Base-by-base conservation (phyloP, 2,888 invertebrate genomes). In the Pristionchus fissidentatus region DNA sequence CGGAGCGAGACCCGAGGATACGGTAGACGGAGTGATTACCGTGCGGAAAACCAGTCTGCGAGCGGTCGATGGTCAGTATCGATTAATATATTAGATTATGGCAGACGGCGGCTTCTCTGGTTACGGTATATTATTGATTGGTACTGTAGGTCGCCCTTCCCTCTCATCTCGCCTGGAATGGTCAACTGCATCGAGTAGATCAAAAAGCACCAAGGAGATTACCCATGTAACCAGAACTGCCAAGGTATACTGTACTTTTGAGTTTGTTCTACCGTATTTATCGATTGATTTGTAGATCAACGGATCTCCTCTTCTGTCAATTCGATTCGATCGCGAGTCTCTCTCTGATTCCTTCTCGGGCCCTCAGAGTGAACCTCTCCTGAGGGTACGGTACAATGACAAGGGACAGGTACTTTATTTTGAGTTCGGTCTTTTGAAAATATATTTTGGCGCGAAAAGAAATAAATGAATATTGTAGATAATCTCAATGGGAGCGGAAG, bases 91-190 rank as follows among this genome's bases (percentile, higher is more conserved):
- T 29, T 57, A 26, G 26, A 62, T 32, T 29, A 41, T 35, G 41
- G 26, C n/a, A 35, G 57, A 55, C 1, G n/a, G 78, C 7, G 32
- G 22, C n/a, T n/a, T n/a, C n/a, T n/a, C n/a, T n/a, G n/a, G n/a
- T n/a, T 35, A 70, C 70, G 70, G 43, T 70, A 77, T 35, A 49
- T 15, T 77, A 49, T 49, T 41, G 60, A 81, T 49, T 60, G 32
- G 10, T 3, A 43, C 15, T 19, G 32, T 62, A 81, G 80, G 62
- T n/a, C 60, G 80, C 7, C 41, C 32, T 41, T 60, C 62, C 29
- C 80, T 81, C 46, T 81, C 80, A 15, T 62, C 80, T 43, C 80
- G 80, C 29, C 43, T 81, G 15, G 80, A 81, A 46, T 81, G 80
- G 80, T 52, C 62, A 10, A 81, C 62, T 7, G 19, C 43, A 32